phyloP scores from a whole-genome alignment of 2,797 vertebrate genomes.

The Anabas testudineus region DNA sequence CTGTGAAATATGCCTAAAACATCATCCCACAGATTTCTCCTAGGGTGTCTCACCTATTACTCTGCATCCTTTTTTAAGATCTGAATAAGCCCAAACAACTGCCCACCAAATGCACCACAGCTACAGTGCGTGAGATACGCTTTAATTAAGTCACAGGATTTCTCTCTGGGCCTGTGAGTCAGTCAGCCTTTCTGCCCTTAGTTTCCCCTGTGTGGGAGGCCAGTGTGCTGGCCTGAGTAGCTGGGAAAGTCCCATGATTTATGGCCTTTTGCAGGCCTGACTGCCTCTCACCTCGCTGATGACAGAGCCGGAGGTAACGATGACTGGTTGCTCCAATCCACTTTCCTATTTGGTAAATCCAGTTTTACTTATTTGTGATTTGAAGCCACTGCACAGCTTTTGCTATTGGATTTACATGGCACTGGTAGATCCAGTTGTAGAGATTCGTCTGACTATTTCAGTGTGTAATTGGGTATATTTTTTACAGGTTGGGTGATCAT shows the following conservation, averaged over 20 bases:
- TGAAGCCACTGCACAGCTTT: slow-evolving; percentile 45
- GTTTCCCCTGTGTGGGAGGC: slow-evolving; percentile 79
- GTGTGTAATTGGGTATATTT: slow-evolving; percentile 67
- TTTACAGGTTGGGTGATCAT: slow-evolving; percentile 70
- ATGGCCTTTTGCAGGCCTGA: slow-evolving; percentile 83
- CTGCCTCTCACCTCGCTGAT: slow-evolving; percentile 74
- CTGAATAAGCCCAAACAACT: not conserved
- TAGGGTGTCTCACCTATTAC: not conserved
- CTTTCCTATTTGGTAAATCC: slow-evolving; percentile 71
- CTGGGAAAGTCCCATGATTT: slow-evolving; percentile 85
- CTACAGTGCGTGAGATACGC: slow-evolving; percentile 51
- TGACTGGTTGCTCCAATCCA: slow-evolving; percentile 66
- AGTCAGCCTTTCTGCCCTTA: slow-evolving; percentile 76
- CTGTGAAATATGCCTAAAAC: slow-evolving; percentile 2
- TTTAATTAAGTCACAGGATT: slow-evolving; percentile 80
- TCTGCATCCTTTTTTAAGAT: not conserved
- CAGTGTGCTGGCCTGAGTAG: slow-evolving; percentile 71
- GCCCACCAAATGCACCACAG: slow-evolving; percentile 27
- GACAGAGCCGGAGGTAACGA: slow-evolving; percentile 75
- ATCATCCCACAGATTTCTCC: not conserved
- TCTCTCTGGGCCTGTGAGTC: slow-evolving; percentile 60
- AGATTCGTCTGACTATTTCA: slow-evolving; percentile 56
- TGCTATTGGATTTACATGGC: slow-evolving; percentile 46
- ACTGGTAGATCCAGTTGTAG: slow-evolving; percentile 42
- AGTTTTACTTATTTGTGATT: slow-evolving; percentile 71